phyloP scores from a whole-genome alignment of 2,113 vertebrate species.

The Eptatretus burgeri region DNA sequence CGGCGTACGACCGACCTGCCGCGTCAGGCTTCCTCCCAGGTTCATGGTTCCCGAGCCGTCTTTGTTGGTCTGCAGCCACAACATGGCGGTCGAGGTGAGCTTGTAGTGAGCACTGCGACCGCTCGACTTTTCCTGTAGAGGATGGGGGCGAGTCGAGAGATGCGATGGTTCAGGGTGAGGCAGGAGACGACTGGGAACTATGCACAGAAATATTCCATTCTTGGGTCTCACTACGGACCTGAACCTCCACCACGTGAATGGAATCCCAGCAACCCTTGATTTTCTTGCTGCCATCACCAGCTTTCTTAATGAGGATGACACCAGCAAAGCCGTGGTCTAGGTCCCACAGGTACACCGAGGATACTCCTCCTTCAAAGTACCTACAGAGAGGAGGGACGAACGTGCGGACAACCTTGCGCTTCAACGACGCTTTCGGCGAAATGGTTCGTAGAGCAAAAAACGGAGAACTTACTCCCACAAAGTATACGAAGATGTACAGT shows the following conservation, averaged over 20 bases:
- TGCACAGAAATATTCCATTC: too few relatives aligned
- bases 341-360: constrained; percentile 98
- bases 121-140: constrained; percentile 15
- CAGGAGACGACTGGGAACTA: too few relatives aligned
- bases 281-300: constrained; percentile 94
- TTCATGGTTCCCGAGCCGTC: constrained; percentile 92
- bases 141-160: not conserved
- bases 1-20: constrained; percentile 34
- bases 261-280: constrained; percentile 99
- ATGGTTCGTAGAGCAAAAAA: too few relatives aligned
- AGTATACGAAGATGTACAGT: too few relatives aligned
- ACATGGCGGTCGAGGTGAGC: constrained; percentile 96
- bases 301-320: constrained; percentile 98
- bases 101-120: constrained; percentile 97
- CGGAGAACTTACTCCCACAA: too few relatives aligned
- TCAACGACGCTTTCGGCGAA: too few relatives aligned
- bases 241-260: constrained; percentile 97
- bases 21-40: constrained; percentile 79
- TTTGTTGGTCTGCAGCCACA: constrained; percentile 96
- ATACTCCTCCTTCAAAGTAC: constrained; percentile 97
- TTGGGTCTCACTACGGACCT: constrained; percentile 24
- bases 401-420: not conserved
- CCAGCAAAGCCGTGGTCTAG: constrained; percentile 94
- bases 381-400: constrained; percentile 19
- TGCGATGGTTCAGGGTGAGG: not conserved